A percentile compares a stretch with the other conserved stretches of the same genome.
Evolutionary conservation across 1,140 invertebrate genomes (phyloP).

Genomic region (Vanessa tameamea): DNA sequence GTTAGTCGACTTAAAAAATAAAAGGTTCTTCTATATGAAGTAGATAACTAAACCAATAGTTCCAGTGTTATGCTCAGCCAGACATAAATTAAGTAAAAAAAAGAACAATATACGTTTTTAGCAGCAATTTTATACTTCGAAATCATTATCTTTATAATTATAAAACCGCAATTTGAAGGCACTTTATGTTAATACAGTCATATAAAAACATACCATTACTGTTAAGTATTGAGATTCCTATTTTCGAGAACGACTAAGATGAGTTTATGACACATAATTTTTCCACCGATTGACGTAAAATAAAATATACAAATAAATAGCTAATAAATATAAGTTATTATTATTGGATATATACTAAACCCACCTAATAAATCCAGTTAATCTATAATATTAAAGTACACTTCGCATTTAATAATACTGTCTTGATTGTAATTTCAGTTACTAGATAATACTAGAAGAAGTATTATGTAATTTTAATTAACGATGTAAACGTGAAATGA

Average conservation of each 20-base stretch:
- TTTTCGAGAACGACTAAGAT: slow-evolving; percentile 17
- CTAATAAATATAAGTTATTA: background rate
- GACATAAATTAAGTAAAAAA: too few relatives aligned
- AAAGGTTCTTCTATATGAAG: too few relatives aligned
- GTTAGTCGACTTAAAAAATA: too few relatives aligned
- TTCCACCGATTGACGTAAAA: slow-evolving; percentile 17
- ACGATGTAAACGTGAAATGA: slow-evolving; percentile 31
- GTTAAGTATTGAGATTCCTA: background rate
- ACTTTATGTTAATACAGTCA: background rate
- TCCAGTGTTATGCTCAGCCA: too few relatives aligned
- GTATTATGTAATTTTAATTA: slow-evolving; percentile 20
- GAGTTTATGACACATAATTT: background rate
- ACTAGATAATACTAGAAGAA: slow-evolving; percentile 5
- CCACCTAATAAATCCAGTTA: too few relatives aligned
- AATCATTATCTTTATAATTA: slow-evolving; percentile 9
- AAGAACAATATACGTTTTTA: background rate
- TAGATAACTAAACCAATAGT: too few relatives aligned
- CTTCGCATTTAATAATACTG: too few relatives aligned
- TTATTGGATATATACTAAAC: too few relatives aligned
- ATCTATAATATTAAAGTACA: too few relatives aligned
- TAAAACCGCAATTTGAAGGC: background rate
- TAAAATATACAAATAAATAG: background rate
- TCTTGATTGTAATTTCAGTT: background rate
- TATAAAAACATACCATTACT: background rate
- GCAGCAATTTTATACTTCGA: background rate